Evolutionary conservation across 2,888 invertebrate species (phyloP).

Genomic region (Rhorus exstirpatorius): DNA sequence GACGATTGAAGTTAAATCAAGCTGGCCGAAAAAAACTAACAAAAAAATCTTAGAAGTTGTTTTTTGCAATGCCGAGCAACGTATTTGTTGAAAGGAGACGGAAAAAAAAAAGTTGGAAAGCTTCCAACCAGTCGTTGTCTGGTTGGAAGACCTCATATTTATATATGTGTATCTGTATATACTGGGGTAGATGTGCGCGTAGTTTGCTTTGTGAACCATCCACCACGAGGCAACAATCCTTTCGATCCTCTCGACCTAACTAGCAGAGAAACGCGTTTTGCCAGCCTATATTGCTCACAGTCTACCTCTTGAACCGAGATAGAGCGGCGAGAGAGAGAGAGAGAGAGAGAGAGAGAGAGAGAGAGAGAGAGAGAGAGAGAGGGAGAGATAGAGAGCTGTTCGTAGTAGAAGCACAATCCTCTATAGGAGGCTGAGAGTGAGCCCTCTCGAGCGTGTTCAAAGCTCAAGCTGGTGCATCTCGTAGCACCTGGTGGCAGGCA

Average conservation of each 20-base stretch:
- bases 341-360: constrained; percentile 1
- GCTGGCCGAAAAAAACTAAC: no score
- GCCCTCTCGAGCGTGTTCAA: constrained; percentile 50
- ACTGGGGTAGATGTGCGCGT: background rate
- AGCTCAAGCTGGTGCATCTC: constrained; percentile 62
- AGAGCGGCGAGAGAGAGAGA: no score
- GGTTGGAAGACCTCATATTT: no score
- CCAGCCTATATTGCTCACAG: constrained; percentile 27
- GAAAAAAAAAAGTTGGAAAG: background rate
- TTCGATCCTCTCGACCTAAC: constrained; percentile 45
- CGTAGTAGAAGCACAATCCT: constrained; percentile 11
- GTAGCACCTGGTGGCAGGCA: constrained; percentile 58
- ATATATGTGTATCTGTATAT: background rate
- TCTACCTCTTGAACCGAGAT: constrained; percentile 33
- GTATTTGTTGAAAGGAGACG: no score
- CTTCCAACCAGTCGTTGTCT: no score
- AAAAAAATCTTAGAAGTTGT: no score
- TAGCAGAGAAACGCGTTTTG: constrained; percentile 47
- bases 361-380: background rate
- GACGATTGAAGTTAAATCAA: no score
- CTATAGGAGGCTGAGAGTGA: constrained; percentile 33
- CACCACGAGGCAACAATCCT: constrained; percentile 35
- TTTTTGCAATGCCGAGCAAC: no score
- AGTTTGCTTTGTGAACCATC: constrained; percentile 35
- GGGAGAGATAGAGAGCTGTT: constrained; percentile 6